A percentile compares a stretch with the other conserved stretches of the same genome.
Conservation (phyloP, 2,888 invertebrate species). For the Cerastoderma edule region DNA sequence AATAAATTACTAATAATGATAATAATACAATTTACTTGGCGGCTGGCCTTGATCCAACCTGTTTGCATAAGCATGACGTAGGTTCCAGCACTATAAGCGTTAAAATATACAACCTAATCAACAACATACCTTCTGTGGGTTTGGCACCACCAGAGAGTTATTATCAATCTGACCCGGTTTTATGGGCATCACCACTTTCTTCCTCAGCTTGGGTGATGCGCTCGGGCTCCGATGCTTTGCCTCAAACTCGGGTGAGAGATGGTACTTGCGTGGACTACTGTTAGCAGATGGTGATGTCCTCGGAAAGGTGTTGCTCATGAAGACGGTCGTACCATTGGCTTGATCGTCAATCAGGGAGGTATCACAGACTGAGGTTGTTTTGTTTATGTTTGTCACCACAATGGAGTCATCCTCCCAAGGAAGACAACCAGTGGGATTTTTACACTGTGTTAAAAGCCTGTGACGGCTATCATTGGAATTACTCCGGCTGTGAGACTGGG, state of each 20-base stretch:
- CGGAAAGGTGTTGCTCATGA: constrained; percentile 57
- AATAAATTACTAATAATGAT: constrained; percentile 1
- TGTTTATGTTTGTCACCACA: constrained; percentile 71
- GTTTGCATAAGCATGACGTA: too few species aligned
- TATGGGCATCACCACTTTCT: constrained; percentile 65
- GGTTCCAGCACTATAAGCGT: too few species aligned
- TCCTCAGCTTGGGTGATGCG: constrained; percentile 74
- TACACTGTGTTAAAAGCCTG: constrained; percentile 44
- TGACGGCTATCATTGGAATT: constrained; percentile 48
- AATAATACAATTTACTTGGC: too few species aligned
- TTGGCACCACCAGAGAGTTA: constrained; percentile 88
- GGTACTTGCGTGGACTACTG: constrained; percentile 66
- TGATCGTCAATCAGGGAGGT: constrained; percentile 32
- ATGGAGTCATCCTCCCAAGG: constrained; percentile 77
- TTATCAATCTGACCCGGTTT: constrained; percentile 92
- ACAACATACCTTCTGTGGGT: constrained; percentile 86
- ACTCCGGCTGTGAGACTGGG: constrained; percentile 38
- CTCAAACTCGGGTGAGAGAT: constrained; percentile 64
- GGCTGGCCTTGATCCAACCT: too few species aligned
- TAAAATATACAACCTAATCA: neutral
- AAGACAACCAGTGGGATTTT: constrained; percentile 54
- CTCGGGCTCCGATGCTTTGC: constrained; percentile 69
- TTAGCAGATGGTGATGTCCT: constrained; percentile 59
- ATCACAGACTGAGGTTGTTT: constrained; percentile 48
- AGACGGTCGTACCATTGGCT: constrained; percentile 17